Base-by-base conservation (phyloP, 1,140 invertebrate genomes). In the Aplysia californica region DNA sequence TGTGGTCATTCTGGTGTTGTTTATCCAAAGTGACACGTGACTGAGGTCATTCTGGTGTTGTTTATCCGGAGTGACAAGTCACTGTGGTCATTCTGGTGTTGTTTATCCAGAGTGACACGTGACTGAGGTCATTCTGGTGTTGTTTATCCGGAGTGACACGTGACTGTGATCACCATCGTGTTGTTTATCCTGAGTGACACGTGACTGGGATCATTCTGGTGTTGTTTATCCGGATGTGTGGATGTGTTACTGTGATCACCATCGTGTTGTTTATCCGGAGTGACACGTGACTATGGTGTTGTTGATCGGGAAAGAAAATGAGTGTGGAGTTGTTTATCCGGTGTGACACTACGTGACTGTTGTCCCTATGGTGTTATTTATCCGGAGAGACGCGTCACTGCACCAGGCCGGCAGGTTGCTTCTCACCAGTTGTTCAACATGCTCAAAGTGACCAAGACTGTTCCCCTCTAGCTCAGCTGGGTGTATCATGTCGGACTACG, bases 11-110 rank as follows among this genome's bases (percentile, higher is more conserved):
- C 64, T 81, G 3, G 44, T 76, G 29, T 26, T 79, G 39, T 81
- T 81, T 68, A 44, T 80, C n/a, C 59, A 35, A 39, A 41, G 41
- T 50, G 74, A 58, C 39, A 3, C 35, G 70, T 81, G n/a, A 79
- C 80, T 5, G 66, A 68, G 21, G 68, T 79, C 21, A 77, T 81
- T 31, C 64, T 81, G 3, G 44, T 76, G 29, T 26, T 79, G 39
- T 81, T 81, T 68, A 44, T 80, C n/a, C 59, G 31, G 36, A 41
- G 41, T 50, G 74, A 58, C 39, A 3, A 23, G 70, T 81, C 29
- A 79, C 80, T 5, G 66, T 73, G 21, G 68, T 79, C 21, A 77
- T 81, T 31, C 64, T 81, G 3, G 44, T 76, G 29, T 26, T 79
- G 39, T 81, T 81, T 68, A 44, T 80, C n/a, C 59, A 35, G 36